Base-by-base conservation (phyloP, 2,888 invertebrate species). In the Andrena marginata region DNA sequence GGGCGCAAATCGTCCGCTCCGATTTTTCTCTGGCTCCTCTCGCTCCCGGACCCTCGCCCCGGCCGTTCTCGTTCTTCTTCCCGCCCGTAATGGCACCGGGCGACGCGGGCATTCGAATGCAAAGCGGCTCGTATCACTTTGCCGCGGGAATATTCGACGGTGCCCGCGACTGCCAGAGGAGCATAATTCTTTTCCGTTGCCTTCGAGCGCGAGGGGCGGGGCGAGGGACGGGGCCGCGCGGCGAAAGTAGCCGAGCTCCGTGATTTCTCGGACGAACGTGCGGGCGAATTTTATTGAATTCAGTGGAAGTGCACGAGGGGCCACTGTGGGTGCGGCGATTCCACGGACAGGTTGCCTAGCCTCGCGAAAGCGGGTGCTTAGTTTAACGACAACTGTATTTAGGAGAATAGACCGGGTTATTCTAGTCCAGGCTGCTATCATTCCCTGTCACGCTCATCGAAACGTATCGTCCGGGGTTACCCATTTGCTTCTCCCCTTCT, bases 51-150 rank as follows among this genome's bases (percentile, higher is more conserved):
- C 35, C 10, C 16, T 42, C 65, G 63, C n/a, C 35, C 51, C 71
- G 59, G 62, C 33, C 59, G 33, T 42, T 75, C 31, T 67, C 77
- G 35, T 49, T 54, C 35, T 54, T 79, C 72, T 81, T 42, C 65
- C 62, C 54, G 51, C 67, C 67, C 67, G 82, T 84, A 85, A 87
- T 86, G 86, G 81, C 84, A 86, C 85, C 86, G 83, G 85, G 81
- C 79, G 72, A 54, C 78, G 75, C 72, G 71, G 79, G 85, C 87
- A 89, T 91, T 91, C 87, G 88, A 89, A 91, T 90, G 92, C 90
- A 90, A 92, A 91, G 77, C 88, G 86, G 82, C 87, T 85, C 89
- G 90, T 91, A 91, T 91, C 91, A 84, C 88, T 92, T 91, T 89
- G 85, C 87, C 68, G 63, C 65, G 62, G 78, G 81, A 77, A 85